A percentile compares a stretch with the other conserved stretches of the same genome.
These are phyloP conservation scores for Sceloporus tristichus DNA, from an alignment of 2,113 vertebrate genomes.

Conservation along the genomic window DNA sequence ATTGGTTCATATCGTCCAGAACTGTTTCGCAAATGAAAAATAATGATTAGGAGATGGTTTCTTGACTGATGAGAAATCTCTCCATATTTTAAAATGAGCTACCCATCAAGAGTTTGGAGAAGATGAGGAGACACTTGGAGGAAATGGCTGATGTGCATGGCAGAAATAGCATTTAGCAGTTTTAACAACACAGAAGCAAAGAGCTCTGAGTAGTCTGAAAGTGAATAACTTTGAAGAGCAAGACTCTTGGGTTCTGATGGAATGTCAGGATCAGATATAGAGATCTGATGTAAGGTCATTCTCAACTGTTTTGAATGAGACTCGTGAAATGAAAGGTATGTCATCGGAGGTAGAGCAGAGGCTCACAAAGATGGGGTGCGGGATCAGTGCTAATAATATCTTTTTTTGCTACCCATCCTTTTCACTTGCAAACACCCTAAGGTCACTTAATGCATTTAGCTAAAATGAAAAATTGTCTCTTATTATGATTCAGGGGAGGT, in stretches of 20 bases:
- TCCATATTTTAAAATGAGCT: not conserved
- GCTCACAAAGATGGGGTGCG: no score
- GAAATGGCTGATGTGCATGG: not conserved
- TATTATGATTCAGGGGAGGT: no score
- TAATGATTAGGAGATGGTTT: not conserved
- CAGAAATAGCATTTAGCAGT: not conserved
- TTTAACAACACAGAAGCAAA: not conserved
- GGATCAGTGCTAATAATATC: no score
- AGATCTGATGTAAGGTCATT: not conserved
- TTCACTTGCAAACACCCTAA: no score
- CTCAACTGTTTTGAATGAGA: no score
- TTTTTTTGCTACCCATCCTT: no score
- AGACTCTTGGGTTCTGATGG: no score
- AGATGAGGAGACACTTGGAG: not conserved
- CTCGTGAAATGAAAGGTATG: no score
- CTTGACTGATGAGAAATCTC: not conserved
- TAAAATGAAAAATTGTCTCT: no score
- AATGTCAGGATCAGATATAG: not conserved
- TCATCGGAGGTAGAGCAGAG: no score
- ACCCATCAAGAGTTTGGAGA: not conserved
- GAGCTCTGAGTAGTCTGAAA: not conserved
- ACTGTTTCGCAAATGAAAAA: not conserved
- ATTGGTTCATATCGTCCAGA: not conserved
- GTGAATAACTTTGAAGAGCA: not conserved
- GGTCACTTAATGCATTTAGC: no score